These are phyloP conservation scores for Drosophila novamexicana DNA, from an alignment of 1,140 invertebrate species.

Conservation along the genomic window DNA sequence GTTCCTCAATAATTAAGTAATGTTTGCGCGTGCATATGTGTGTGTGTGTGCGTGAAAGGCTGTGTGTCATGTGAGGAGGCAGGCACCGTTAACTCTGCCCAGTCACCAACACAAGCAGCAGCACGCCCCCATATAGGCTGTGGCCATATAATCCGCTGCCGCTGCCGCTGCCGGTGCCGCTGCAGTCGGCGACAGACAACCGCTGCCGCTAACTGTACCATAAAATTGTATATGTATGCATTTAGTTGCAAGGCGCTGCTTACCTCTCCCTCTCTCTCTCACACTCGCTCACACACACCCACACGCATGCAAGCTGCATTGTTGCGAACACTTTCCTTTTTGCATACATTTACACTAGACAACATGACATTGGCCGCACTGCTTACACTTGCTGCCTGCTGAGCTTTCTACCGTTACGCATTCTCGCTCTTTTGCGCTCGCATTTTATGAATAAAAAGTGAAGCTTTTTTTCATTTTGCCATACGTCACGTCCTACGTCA, in stretches of 20 bases:
- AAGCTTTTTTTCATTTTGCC: constrained; percentile 56
- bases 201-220: constrained; percentile 28
- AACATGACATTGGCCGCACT: constrained; percentile 31
- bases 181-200: constrained; percentile 26
- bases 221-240: constrained; percentile 36
- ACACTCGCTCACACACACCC: constrained; percentile 23
- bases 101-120: constrained; percentile 17
- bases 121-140: constrained; percentile 30
- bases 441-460: constrained; percentile 32
- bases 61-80: constrained; percentile 40
- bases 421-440: constrained; percentile 40
- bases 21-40: constrained; percentile 31
- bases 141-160: constrained; percentile 37
- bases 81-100: constrained; percentile 24
- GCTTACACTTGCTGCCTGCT: constrained; percentile 31
- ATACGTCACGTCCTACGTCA: constrained; percentile 78
- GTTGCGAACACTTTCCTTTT: constrained; percentile 63
- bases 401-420: constrained; percentile 24
- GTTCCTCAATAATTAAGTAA: constrained; percentile 65
- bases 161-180: constrained; percentile 12
- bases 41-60: constrained; percentile 23
- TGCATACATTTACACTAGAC: constrained; percentile 37
- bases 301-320: constrained; percentile 58
- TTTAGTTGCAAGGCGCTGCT: constrained; percentile 52
- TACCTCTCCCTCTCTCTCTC: constrained; percentile 4